Conservation (phyloP, 2,888 invertebrate species). For the Cosmorhoe ocellata region DNA sequence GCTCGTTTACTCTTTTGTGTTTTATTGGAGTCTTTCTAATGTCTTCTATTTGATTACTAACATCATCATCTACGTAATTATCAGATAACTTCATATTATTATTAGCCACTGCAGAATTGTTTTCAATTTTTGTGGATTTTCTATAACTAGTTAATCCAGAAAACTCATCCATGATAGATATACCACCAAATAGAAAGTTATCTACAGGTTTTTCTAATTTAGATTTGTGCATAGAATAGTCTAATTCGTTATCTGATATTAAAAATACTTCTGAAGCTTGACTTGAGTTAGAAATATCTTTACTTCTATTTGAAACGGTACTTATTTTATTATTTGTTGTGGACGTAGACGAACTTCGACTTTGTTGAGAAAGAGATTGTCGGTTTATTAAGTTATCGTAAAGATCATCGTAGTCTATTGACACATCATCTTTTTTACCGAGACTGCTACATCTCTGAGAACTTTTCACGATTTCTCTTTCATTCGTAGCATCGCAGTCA, state of each 20-base stretch:
- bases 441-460: constrained; percentile 39
- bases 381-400: constrained; percentile 30
- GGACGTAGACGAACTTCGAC: constrained; percentile 9
- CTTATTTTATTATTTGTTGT: background rate
- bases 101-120: constrained; percentile 4
- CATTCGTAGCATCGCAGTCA: constrained; percentile 10
- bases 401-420: constrained; percentile 70
- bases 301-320: constrained; percentile 18
- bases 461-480: constrained; percentile 11
- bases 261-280: constrained; percentile 56
- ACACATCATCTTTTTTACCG: constrained; percentile 55
- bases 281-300: constrained; percentile 39
- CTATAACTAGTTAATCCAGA: constrained; percentile 26
- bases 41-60: constrained; percentile 3
- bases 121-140: constrained; percentile 20
- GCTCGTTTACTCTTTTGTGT: constrained; percentile 36
- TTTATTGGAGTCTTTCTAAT: constrained; percentile 41
- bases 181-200: constrained; percentile 49
- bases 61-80: constrained; percentile 2
- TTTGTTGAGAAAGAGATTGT: constrained; percentile 5
- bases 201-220: constrained; percentile 39
- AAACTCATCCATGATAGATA: constrained; percentile 48
- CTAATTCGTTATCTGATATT: constrained; percentile 84
- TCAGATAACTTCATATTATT: constrained; percentile 1
- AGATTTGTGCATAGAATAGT: constrained; percentile 81